Conservation (phyloP, 2,113 vertebrate genomes). For the Pleuronectes platessa region DNA sequence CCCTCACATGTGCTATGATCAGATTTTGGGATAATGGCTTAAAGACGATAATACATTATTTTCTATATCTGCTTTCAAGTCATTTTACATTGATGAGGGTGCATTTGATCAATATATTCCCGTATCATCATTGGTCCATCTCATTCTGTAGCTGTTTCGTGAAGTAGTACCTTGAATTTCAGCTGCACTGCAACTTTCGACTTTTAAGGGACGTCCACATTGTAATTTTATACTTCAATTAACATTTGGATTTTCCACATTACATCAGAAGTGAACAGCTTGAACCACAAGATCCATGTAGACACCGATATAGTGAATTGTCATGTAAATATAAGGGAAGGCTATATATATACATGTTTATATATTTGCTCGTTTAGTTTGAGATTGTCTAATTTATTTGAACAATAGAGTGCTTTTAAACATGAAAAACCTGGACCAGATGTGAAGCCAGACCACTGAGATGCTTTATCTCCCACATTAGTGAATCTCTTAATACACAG, state of each 20-base stretch:
- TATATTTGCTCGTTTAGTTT: too few relatives aligned
- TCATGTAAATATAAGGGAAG: too few relatives aligned
- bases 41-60: too few relatives aligned
- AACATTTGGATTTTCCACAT: not conserved
- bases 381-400: too few relatives aligned
- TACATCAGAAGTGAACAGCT: not conserved
- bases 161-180: not conserved
- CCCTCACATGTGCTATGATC: too few relatives aligned
- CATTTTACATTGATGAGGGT: too few relatives aligned
- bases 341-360: too few relatives aligned
- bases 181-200: not conserved
- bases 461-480: not conserved
- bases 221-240: not conserved
- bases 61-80: too few relatives aligned
- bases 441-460: not conserved
- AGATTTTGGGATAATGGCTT: too few relatives aligned
- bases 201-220: not conserved
- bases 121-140: not conserved
- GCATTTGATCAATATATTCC: not conserved
- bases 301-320: too few relatives aligned
- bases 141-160: not conserved
- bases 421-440: conserved; percentile 4
- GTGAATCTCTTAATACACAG: not conserved
- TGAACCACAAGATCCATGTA: not conserved
- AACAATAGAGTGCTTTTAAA: not conserved